These are phyloP conservation scores for Yponomeuta cagnagella DNA, from an alignment of 2,888 invertebrate genomes.

Conservation along the genomic window DNA sequence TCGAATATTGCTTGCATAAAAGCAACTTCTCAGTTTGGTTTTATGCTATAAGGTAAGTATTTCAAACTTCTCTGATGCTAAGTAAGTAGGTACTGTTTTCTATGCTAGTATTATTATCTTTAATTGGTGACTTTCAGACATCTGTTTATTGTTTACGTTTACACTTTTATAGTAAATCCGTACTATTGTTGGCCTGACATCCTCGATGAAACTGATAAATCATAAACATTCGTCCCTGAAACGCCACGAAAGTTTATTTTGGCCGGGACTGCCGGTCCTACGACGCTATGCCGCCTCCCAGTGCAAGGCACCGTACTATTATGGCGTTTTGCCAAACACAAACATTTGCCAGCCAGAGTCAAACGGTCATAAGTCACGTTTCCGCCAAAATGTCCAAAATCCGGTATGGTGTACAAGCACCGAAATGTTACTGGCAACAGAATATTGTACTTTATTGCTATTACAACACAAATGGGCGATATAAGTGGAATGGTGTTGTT, in stretches of 20 bases:
- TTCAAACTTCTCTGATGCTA: too few relatives aligned
- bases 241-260: not conserved
- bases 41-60: too few relatives aligned
- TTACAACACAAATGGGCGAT: not conserved
- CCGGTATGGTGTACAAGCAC: conserved; percentile 30
- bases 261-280: not conserved
- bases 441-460: conserved; percentile 1
- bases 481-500: not conserved
- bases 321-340: conserved; percentile 42
- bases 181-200: too few relatives aligned
- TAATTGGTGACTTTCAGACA: too few relatives aligned
- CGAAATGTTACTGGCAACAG: conserved; percentile 31
- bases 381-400: conserved; percentile 51
- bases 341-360: conserved; percentile 42
- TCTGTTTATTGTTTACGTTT: too few relatives aligned
- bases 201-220: too few relatives aligned
- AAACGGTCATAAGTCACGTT: conserved; percentile 53
- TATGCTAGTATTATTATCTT: too few relatives aligned
- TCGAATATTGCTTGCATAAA: not conserved
- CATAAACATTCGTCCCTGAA: not conserved
- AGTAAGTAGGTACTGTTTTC: too few relatives aligned
- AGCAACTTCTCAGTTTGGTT: not conserved
- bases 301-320: not conserved
- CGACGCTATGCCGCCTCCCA: not conserved
- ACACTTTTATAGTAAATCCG: too few relatives aligned